Base-by-base conservation (phyloP, 2,113 vertebrate species). In the Pygoscelis antarcticus region DNA sequence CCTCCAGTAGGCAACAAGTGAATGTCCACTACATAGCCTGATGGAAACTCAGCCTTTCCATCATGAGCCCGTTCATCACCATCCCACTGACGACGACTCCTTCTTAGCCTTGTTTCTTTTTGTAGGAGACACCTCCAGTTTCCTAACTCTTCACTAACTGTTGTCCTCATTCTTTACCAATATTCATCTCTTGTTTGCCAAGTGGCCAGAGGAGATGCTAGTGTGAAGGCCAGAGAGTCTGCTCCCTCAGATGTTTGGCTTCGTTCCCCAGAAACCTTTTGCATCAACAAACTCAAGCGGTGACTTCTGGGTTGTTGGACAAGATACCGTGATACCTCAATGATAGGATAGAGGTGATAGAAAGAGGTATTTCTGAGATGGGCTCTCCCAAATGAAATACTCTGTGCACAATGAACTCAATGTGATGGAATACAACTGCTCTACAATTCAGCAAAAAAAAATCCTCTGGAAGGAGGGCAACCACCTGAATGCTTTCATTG, bases 381-480 rank as follows among this genome's bases (percentile, higher is more conserved):
- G n/a, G 14, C 7, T 36, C 61, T 79, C 46, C 65, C 19, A 69
- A 46, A 76, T 46, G 54, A 77, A 91, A 87, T 16, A 30, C 19
- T 13, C 34, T 70, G 6, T 79, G 57, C 30, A 74, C 66, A 80
- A 6, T 62, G 8, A 85, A 69, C 47, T 68, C 38, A 74, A 30
- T 20, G 36, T 2, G 3, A 68, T 70, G 40, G 58, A 79, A 69
- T 15, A 83, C 55, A 90, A 44, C 40, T 77, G 27, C 68, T 79
- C 47, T 89, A 85, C 89, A 91, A 62, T 91, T 93, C 58, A 93
- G 71, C 18, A 80, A 96, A 83, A 89, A 89, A 76, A 40, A 9
- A 34, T 55, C 61, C 80, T 79, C 70, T 93, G 62, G 71, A 94
- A 70, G 25, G 10, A 90, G 8, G 54, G 22, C 27, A 91, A 54